Evolutionary conservation across 2,113 vertebrate species (phyloP), one percentile per base, ranked within the genome.

Genomic region (Panthera leo): DNA sequence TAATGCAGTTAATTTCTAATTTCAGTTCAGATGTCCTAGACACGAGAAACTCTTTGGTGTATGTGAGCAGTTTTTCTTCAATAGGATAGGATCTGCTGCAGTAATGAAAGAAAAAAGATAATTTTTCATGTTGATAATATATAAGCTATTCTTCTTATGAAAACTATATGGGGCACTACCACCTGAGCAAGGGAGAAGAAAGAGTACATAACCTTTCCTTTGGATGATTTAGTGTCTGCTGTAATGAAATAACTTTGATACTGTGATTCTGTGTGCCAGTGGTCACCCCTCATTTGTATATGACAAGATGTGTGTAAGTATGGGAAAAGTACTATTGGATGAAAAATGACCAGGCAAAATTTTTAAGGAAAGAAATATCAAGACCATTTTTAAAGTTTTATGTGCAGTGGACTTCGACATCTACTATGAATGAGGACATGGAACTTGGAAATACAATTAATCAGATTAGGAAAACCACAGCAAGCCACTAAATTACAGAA

Each of bases 211-310:
- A 68, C 15, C n/a, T 93, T 89, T 55, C 90, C 70, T 98, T 89
- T 96, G 68, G 51, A 91, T 97, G 89, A 96, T 87, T 98, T 98
- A 89, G 45, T 42, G 65, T 94, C 73, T 93, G 2, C 25, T 95
- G 0, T 27, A 90, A 75, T 71, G 75, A 85, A 96, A 94, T 94
- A 93, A 93, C 82, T 89, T 95, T 93, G 21, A 48, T 97, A 79
- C 78, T 96, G 91, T 96, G 95, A 95, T 94, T 96, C 82, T 2
- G 5, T 98, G 84, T 96, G 48, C 75, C 42, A 91, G 42, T 80
- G 94, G 7, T 23, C 14, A 95, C 68, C 88, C 95, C 4, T 85
- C 23, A 70, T 97, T 98, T 98, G 68, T 65, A 85, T 84, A 96
- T 94, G 53, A 89, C 63, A 95, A 27, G 45, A 31, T 61, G n/a